Conservation (phyloP, 2,113 vertebrate species). For the Camarhynchus parvulus region DNA sequence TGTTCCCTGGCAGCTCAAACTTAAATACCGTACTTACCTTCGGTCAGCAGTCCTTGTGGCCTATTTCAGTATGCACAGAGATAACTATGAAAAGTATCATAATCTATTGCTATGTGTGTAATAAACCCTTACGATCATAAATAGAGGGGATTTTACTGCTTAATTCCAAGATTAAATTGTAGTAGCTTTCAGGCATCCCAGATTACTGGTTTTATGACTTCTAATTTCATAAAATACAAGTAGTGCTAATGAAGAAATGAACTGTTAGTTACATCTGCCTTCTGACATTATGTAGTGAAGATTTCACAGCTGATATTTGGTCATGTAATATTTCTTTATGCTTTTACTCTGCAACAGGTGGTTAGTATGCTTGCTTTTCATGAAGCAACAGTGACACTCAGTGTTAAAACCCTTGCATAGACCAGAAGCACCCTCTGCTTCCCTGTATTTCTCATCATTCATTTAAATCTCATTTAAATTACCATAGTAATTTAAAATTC, state of each 20-base stretch:
- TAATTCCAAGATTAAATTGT: background rate
- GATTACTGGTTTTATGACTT: background rate
- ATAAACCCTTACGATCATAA: background rate
- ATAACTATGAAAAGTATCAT: background rate
- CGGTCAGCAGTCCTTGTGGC: background rate
- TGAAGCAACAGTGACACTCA: slow-evolving; percentile 63
- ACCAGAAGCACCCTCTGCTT: background rate
- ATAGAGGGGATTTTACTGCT: background rate
- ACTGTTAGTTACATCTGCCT: background rate
- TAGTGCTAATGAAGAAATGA: slow-evolving; percentile 5
- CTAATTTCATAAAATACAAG: background rate
- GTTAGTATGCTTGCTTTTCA: background rate
- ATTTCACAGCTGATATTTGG: background rate
- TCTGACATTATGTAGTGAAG: background rate
- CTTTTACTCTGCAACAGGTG: background rate
- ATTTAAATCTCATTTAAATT: background rate
- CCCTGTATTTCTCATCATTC: background rate
- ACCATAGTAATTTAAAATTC: background rate
- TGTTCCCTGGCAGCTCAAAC: background rate
- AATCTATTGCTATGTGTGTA: background rate
- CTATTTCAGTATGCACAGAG: background rate
- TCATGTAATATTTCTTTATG: background rate
- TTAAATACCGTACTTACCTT: background rate
- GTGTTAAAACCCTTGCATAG: background rate
- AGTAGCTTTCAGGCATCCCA: background rate